Evolutionary conservation across 1,140 invertebrate genomes (phyloP), one percentile per base, ranked within the genome.

Genomic region (Aphelenchoides besseyi): DNA sequence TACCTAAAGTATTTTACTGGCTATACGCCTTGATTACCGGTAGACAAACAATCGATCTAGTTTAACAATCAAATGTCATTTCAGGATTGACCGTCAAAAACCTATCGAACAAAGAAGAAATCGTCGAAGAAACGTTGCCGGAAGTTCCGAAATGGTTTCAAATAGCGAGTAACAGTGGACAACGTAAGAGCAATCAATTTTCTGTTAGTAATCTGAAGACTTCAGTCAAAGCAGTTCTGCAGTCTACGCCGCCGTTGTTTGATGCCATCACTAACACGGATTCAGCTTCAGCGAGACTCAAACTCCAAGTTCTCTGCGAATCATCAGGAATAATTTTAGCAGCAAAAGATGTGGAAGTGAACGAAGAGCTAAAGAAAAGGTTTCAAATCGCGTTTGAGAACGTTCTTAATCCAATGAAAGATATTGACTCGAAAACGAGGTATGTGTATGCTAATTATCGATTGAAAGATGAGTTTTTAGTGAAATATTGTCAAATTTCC

Each of bases 1-100:
- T 75, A 29, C 63, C 68, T 29, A 33, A 64, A 64, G 72, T 80
- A 16, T 33, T 79, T 0, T 78, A 79, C 68, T 82, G 79, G 72
- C 52, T 81, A 16, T 78, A 71, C 35, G 68, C 52, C 48, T 69
- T 81, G 41, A 73, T 79, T 54, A 52, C 54, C 18, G 78, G 79
- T 79, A n/a, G n/a, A n/a, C n/a, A n/a, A n/a, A n/a, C n/a, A n/a
- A n/a, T n/a, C n/a, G n/a, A n/a, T n/a, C n/a, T 23, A 16, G n/a
- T 71, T 55, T 74, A 18, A 54, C 1, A 18, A n/a, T 66, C 9
- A n/a, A 33, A 48, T 55, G 37, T 26, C 28, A 5, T 57, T 74
- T 29, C 28, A 80, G 78, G 79, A 3, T 68, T 68, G 23, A 79
- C 79, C 9, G 32, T 79, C 2, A 74, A 76, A 35, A 70, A 61